Evolutionary conservation across 2,888 invertebrate genomes (phyloP).

Genomic region (Odontocolon sp.): DNA sequence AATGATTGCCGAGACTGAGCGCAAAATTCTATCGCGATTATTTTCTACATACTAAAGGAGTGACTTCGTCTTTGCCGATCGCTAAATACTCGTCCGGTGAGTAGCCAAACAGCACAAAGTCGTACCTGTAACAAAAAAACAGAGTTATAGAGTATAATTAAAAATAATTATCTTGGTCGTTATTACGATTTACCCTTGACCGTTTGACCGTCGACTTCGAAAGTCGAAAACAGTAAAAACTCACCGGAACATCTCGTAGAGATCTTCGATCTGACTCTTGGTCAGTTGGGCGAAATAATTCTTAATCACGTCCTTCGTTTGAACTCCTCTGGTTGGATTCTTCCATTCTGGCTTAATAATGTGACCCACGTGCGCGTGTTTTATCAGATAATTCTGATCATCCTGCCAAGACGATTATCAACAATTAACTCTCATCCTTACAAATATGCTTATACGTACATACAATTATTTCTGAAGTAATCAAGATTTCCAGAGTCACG

Average conservation of each 20-base stretch:
- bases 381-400: slow-evolving; percentile 91
- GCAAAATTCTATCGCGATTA: slow-evolving; percentile 53
- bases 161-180: too few relatives aligned
- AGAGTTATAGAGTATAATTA: background rate
- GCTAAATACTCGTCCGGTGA: slow-evolving; percentile 87
- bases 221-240: slow-evolving; percentile 32
- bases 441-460: background rate
- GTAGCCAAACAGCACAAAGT: slow-evolving; percentile 94
- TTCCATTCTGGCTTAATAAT: slow-evolving; percentile 92
- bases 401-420: slow-evolving; percentile 82
- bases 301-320: slow-evolving; percentile 87
- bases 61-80: slow-evolving; percentile 80
- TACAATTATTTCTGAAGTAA: background rate
- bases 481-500: background rate
- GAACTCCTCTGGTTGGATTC: slow-evolving; percentile 89
- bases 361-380: slow-evolving; percentile 88
- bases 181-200: background rate
- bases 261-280: slow-evolving; percentile 87
- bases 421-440: background rate
- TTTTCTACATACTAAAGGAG: slow-evolving; percentile 74
- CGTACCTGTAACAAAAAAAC: slow-evolving; percentile 86
- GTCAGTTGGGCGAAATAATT: slow-evolving; percentile 90
- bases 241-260: slow-evolving; percentile 91
- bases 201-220: background rate
- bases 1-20: slow-evolving; percentile 51